Percentiles rank a stretch among this genome's conserved stretches.
Evolutionary conservation across 2,888 invertebrate genomes (phyloP).

Genomic region (Stictocephala bisonia): DNA sequence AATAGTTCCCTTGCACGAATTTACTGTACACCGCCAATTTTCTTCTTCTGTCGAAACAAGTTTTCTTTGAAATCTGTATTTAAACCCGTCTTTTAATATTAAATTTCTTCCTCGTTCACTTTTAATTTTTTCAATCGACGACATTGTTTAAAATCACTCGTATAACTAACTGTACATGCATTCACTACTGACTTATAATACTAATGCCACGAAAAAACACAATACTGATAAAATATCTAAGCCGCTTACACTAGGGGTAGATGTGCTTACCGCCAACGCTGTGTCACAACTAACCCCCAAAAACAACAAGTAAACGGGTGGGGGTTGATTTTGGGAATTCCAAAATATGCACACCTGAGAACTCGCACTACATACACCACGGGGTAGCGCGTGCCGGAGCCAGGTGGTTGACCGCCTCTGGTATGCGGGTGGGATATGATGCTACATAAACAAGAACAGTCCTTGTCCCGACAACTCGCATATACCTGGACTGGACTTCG

Average conservation of each 20-base stretch:
- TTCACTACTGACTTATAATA: no score
- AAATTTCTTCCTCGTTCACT: constrained; percentile 14
- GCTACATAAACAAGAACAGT: no score
- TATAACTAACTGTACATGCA: no score
- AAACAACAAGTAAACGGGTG: constrained; percentile 17
- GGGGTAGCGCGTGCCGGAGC: constrained; percentile 11
- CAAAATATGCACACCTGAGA: constrained; percentile 16
- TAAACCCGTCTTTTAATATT: constrained; percentile 17
- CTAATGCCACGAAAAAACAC: no score
- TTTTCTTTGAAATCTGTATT: constrained; percentile 14
- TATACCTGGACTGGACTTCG: no score
- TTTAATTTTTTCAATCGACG: constrained; percentile 7
- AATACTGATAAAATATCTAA: no score
- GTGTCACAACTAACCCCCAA: constrained; percentile 15
- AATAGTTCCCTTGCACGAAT: constrained; percentile 17
- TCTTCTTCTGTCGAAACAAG: constrained; percentile 11
- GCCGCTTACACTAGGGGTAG: constrained; percentile 11
- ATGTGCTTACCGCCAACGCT: constrained; percentile 14
- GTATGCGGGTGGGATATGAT: no score
- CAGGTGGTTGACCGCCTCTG: constrained; percentile 10
- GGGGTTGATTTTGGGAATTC: no score
- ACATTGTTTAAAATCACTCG: constrained; percentile 9
- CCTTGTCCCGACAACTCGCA: no score
- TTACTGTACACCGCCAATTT: constrained; percentile 14
- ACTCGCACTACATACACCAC: constrained; percentile 12